A percentile compares a stretch with the other conserved stretches of the same genome.
phyloP scores from a whole-genome alignment of 2,797 vertebrate species.

The Botia kubotai region DNA sequence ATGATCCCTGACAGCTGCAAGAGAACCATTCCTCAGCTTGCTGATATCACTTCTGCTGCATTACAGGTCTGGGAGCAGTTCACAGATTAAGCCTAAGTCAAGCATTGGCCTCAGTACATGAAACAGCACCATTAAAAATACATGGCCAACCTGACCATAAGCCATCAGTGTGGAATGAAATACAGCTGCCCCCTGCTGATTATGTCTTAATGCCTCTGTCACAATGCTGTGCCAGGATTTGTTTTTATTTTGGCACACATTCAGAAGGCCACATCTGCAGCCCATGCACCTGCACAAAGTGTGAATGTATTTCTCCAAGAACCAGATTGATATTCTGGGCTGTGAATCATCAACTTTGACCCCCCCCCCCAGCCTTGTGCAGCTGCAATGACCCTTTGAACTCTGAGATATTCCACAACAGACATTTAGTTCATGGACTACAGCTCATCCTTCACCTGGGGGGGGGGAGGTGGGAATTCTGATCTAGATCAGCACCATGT shows the following conservation, averaged over 20 bases:
- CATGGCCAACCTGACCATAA: no score
- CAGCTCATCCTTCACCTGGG: slow-evolving; percentile 4
- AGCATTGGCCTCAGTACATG: background rate
- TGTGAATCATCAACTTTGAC: slow-evolving; percentile 10
- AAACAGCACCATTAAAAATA: background rate
- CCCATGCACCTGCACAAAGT: background rate
- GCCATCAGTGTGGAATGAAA: background rate
- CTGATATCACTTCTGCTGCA: no score
- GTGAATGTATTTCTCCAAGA: background rate
- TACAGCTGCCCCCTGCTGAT: background rate
- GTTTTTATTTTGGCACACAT: slow-evolving; percentile 45
- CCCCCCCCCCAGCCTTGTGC: no score
- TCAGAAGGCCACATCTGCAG: slow-evolving; percentile 39
- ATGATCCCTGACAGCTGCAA: background rate
- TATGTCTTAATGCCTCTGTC: background rate
- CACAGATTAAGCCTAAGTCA: no score
- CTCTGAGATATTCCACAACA: slow-evolving; percentile 18
- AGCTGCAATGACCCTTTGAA: slow-evolving; percentile 23
- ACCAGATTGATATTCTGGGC: background rate
- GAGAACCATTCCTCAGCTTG: no score
- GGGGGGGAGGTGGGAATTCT: no score
- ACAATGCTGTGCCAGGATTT: slow-evolving; percentile 60
- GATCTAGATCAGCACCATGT: slow-evolving; percentile 21
- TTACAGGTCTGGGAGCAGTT: no score
- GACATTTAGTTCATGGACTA: slow-evolving; percentile 15